phyloP scores from a whole-genome alignment of 1,140 invertebrate species.

The Eueides isabella region DNA sequence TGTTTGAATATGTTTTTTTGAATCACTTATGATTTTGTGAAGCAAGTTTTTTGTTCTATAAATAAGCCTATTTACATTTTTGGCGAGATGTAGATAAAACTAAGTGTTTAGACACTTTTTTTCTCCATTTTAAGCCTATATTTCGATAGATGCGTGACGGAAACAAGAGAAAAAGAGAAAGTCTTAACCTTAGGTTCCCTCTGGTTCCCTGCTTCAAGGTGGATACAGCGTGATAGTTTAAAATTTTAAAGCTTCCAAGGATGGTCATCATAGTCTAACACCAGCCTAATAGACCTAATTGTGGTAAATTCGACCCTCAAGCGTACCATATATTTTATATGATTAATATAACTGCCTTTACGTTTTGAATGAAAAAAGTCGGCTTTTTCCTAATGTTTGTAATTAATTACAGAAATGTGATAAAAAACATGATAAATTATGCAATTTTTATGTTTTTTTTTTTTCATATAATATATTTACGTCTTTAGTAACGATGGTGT shows the following conservation, averaged over 20 bases:
- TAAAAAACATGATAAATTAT: slow-evolving; percentile 37
- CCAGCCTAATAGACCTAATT: slow-evolving; percentile 13
- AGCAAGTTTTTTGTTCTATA: too few species aligned
- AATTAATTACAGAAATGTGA: slow-evolving; percentile 46
- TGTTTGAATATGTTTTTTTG: background rate
- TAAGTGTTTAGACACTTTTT: too few species aligned
- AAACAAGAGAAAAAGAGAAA: background rate
- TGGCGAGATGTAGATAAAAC: too few species aligned
- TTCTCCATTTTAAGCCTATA: too few species aligned
- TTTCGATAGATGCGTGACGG: too few species aligned
- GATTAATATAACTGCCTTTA: slow-evolving; percentile 50
- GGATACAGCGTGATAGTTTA: too few species aligned
- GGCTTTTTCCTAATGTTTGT: slow-evolving; percentile 41
- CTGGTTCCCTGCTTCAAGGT: too few species aligned
- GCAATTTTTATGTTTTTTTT: slow-evolving; percentile 35
- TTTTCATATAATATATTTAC: background rate
- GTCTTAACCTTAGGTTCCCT: too few species aligned
- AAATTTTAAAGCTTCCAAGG: background rate
- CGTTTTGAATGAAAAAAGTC: slow-evolving; percentile 41
- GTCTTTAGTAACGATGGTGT: background rate
- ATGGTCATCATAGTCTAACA: background rate
- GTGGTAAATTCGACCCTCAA: slow-evolving; percentile 40
- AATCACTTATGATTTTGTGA: too few species aligned
- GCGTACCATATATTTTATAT: slow-evolving; percentile 49
- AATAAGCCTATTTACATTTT: too few species aligned